Base-by-base conservation (phyloP, 2,797 vertebrate genomes). In the Poeciliopsis infans region DNA sequence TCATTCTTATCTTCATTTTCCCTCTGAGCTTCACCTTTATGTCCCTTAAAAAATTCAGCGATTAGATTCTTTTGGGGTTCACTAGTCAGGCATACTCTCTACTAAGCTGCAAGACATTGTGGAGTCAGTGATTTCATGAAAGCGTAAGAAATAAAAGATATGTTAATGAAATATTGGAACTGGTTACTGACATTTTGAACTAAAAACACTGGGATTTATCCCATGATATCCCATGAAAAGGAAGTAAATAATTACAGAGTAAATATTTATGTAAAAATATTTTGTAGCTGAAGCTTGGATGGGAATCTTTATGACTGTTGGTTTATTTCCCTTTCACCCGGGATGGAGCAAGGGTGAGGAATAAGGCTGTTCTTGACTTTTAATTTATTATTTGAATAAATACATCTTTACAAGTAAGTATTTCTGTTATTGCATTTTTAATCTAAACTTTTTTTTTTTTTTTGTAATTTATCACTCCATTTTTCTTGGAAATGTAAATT, bases 1-100 rank as follows among this genome's bases (percentile, higher is more conserved):
- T 98, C 96, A 75, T 82, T 90, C n/a, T 83, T 72, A 10, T 80
- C 41, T 51, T 89, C 86, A 28, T 45, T 10, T 16, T 0, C 10
- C 4, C 55, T 68, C 46, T 87, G 45, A 46, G 80, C 31, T 25
- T 74, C 13, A 69, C 33, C 2, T 87, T 93, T 91, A 20, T 76
- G 85, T 31, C 77, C 28, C 91, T 93, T 12, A 45, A 72, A 75
- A 75, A 70, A 79, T 43, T 3, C 11, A 71, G 41, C 6, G 7
- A 43, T 45, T 75, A 18, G 1, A 66, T 66, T 36, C 25, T 2
- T 68, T 11, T 2, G 45, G 11, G 36, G 20, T 41, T 41, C 39
- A 39, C 36, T 41, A 4, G 8, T 68, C 36, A 68, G 20, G 18
- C 36, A 20, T 18, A 64, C 6, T 66, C 31, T 61, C 31, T 16